Conservation (phyloP, 2,113 vertebrate species). For the Polyodon spathula region DNA sequence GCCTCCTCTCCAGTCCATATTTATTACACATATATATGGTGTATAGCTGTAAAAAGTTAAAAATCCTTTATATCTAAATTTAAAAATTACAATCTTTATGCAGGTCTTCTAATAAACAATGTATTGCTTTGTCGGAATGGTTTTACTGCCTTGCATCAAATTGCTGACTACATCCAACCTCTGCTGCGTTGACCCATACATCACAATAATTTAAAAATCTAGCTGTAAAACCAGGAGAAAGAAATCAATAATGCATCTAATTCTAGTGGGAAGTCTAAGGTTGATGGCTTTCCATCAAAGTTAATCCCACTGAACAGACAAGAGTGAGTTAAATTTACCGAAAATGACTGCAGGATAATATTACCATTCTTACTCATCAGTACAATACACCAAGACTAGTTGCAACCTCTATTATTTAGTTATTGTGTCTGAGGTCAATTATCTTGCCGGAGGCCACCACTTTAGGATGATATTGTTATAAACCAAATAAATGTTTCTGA, state of each 20-base stretch:
- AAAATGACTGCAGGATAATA: too few relatives aligned
- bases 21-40: too few relatives aligned
- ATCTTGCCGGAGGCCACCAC: too few relatives aligned
- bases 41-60: too few relatives aligned
- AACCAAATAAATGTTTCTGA: too few relatives aligned
- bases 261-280: constrained; percentile 17
- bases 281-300: background rate
- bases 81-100: background rate
- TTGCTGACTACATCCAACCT: constrained; percentile 6
- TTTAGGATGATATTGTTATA: too few relatives aligned
- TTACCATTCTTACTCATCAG: too few relatives aligned
- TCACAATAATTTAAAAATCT: constrained; percentile 35
- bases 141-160: background rate
- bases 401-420: too few relatives aligned
- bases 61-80: background rate
- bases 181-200: background rate
- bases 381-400: too few relatives aligned
- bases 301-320: background rate
- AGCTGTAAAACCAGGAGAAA: constrained; percentile 42
- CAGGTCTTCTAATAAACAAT: background rate
- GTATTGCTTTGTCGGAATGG: background rate
- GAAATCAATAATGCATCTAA: constrained; percentile 44
- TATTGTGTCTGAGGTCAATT: too few relatives aligned
- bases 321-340: background rate
- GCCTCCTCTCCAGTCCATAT: too few relatives aligned